These are phyloP conservation scores for Chelonus insularis DNA, from an alignment of 1,140 invertebrate genomes.

Conservation along the genomic window DNA sequence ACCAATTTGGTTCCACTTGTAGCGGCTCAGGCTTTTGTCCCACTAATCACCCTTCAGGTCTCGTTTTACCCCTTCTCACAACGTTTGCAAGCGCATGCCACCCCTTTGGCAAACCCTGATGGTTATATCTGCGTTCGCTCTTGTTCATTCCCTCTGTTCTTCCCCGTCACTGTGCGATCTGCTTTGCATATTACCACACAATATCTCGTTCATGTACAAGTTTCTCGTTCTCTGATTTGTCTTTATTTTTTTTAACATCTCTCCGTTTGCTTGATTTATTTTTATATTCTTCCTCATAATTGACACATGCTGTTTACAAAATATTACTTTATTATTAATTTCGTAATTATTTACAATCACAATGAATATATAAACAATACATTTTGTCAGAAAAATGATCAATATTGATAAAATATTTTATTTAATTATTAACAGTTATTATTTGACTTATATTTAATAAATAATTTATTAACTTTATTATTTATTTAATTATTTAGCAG, in stretches of 20 bases:
- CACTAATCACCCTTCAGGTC: slow-evolving; percentile 57
- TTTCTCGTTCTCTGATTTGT: slow-evolving; percentile 22
- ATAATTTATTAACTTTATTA: no score
- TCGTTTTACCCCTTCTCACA: slow-evolving; percentile 36
- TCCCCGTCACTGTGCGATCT: slow-evolving; percentile 9
- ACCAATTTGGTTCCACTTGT: slow-evolving; percentile 60
- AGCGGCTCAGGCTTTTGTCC: slow-evolving; percentile 56
- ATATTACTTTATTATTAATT: slow-evolving; percentile 2
- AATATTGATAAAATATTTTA: no score
- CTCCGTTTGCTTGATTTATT: slow-evolving; percentile 8
- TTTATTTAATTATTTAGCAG: no score
- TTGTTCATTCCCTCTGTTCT: not conserved
- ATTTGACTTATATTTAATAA: no score
- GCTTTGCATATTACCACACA: slow-evolving; percentile 35
- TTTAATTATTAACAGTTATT: no score
- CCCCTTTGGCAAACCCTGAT: slow-evolving; percentile 12
- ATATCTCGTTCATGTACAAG: slow-evolving; percentile 23
- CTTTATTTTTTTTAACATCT: not conserved
- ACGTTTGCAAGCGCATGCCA: slow-evolving; percentile 17
- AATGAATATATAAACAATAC: not conserved
- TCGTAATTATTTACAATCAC: not conserved
- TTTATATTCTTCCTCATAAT: no score
- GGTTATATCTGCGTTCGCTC: slow-evolving; percentile 20
- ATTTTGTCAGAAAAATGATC: no score
- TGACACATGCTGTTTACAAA: no score